Percentiles rank a stretch among this genome's conserved stretches.
Evolutionary conservation across 2,797 vertebrate species (phyloP).

Genomic region (Todus mexicanus): DNA sequence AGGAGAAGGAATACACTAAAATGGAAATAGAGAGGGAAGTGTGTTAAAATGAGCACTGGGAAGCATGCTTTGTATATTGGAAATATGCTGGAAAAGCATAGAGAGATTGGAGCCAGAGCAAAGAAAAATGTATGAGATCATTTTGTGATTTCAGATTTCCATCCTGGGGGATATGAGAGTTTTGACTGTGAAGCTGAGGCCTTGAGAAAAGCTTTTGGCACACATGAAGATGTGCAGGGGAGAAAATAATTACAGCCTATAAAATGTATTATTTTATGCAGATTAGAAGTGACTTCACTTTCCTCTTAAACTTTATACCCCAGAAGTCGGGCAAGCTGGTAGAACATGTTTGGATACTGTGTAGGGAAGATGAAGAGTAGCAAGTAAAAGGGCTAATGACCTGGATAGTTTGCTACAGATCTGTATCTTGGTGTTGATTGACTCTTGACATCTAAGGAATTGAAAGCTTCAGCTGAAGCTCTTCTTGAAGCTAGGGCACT

Average conservation of each 20-base stretch:
- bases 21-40: not conserved
- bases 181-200: not conserved
- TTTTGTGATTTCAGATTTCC: not conserved
- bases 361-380: not conserved
- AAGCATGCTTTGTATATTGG: not conserved
- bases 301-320: not conserved
- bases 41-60: not conserved
- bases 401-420: not conserved
- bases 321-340: not conserved
- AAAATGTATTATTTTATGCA: not conserved
- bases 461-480: not conserved
- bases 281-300: not conserved
- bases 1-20: not conserved
- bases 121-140: not conserved
- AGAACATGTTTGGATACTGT: not conserved
- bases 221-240: not conserved
- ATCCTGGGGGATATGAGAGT: not conserved
- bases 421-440: not conserved
- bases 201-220: not conserved
- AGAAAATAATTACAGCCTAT: not conserved
- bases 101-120: conserved; percentile 3
- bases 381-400: not conserved
- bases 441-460: not conserved
- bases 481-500: not conserved
- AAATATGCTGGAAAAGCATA: not conserved